Conservation (phyloP, 37 sponge, comb jelly and placozoan genomes). For the Lycopodina hypogea region DNA sequence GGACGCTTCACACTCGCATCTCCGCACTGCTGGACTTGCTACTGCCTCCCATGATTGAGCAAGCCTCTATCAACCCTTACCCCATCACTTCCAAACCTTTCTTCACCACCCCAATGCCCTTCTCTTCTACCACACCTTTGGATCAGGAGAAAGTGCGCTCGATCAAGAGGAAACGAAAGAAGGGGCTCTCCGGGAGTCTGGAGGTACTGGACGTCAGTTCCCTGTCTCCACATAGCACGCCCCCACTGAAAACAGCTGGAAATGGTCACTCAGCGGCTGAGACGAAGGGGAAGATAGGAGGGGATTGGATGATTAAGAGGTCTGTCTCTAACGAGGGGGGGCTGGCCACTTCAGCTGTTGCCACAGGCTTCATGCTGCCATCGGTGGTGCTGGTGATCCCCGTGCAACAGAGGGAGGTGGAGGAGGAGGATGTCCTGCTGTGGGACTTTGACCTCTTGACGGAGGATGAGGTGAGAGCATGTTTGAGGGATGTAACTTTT, state of each 20-base stretch:
- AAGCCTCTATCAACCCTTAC: constrained; percentile 18
- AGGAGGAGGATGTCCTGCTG: not conserved
- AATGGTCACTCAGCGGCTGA: not conserved
- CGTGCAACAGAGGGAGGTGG: not conserved
- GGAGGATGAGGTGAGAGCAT: constrained; percentile 33
- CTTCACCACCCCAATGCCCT: not conserved
- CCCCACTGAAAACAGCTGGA: not conserved
- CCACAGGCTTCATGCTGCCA: constrained; percentile 18
- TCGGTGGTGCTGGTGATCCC: constrained; percentile 40
- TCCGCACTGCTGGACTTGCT: constrained; percentile 3
- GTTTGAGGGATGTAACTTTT: not conserved
- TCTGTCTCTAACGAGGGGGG: not conserved
- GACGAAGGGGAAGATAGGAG: not conserved
- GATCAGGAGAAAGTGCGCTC: not conserved
- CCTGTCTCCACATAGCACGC: not conserved
- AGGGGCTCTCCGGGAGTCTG: not conserved
- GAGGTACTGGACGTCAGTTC: not conserved
- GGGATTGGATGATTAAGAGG: not conserved
- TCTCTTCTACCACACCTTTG: not conserved
- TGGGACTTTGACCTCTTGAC: constrained; percentile 52
- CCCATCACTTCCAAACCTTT: constrained; percentile 10
- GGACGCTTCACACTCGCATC: not conserved
- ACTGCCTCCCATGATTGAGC: constrained; percentile 8
- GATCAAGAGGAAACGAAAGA: not conserved
- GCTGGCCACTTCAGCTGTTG: not conserved